These are phyloP conservation scores for Silvanus unidentatus DNA, from an alignment of 2,888 invertebrate genomes.

Conservation along the genomic window DNA sequence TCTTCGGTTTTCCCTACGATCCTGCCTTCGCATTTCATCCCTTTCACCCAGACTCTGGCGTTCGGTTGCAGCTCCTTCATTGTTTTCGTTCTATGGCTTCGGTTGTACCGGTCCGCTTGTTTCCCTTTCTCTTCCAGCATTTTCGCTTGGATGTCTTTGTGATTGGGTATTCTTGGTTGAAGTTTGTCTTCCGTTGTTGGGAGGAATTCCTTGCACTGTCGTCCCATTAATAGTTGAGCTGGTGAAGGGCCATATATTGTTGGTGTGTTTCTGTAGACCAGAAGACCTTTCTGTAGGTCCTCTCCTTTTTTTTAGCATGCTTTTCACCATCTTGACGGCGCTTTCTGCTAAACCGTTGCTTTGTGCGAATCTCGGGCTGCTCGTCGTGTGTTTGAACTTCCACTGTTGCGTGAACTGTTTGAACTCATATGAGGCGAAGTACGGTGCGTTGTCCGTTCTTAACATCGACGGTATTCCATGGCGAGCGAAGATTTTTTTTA, in stretches of 20 bases:
- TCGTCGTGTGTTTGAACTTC: slow-evolving; percentile 5
- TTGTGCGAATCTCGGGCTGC: slow-evolving; percentile 7
- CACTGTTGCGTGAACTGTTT: neutral
- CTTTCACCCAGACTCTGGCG: too few relatives aligned
- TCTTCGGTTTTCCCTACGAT: too few relatives aligned
- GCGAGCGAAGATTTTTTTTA: slow-evolving; percentile 2
- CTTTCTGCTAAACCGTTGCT: slow-evolving; percentile 6
- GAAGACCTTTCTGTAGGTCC: slow-evolving; percentile 1
- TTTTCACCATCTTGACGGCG: slow-evolving; percentile 6
- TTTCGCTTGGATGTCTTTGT: too few relatives aligned
- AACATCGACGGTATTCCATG: slow-evolving; percentile 4
- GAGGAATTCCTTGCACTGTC: too few relatives aligned
- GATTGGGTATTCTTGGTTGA: too few relatives aligned
- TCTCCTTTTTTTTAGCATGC: neutral
- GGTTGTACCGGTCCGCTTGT: too few relatives aligned
- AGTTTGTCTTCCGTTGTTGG: neutral
- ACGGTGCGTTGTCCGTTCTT: slow-evolving; percentile 9
- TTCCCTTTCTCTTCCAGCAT: too few relatives aligned
- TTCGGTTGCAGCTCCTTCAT: too few relatives aligned
- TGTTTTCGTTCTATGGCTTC: too few relatives aligned
- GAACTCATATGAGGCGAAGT: slow-evolving; percentile 3
- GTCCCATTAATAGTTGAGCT: slow-evolving; percentile 3
- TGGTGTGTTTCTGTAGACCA: slow-evolving; percentile 7
- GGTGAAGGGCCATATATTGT: slow-evolving; percentile 5
- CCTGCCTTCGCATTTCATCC: too few relatives aligned